Base-by-base conservation (phyloP, 2,888 invertebrate genomes). In the Lymantria monacha region DNA sequence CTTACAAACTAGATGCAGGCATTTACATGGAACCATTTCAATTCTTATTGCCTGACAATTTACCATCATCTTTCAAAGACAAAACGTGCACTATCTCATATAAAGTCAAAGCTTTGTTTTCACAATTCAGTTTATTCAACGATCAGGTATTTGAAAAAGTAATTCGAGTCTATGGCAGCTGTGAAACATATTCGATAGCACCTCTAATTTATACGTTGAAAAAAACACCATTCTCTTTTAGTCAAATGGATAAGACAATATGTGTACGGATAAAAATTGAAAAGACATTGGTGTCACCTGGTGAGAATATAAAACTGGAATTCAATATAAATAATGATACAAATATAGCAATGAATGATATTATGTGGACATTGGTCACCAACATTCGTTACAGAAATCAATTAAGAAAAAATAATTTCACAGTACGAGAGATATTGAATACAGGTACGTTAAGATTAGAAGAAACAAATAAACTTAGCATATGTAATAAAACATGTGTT, bases 31-130 rank as follows among this genome's bases (percentile, higher is more conserved):
- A 42, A 31, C 48, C 55, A 9, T 70, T 72, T 38, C 41, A 42
- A n/a, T 71, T 71, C 36, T 9, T 45, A 7, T 42, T 72, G 9
- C 71, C 71, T 5, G 43, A 50, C 7, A 52, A 66, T 13, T 62
- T 72, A 41, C 74, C 74, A 9, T 56, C 72, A 7, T 58, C 69
- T 0, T 69, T 63, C 43, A 57, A 61, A 42, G 56, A 65, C 13
- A 37, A 41, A 1, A 37, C 13, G 0, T 52, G 61, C 14, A 47
- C 22, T 0, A 71, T 74, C 30, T 48, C 37, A 3, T 74, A 76
- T 42, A 38, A 49, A 22, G 42, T 74, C 7, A 51, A 47, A 11
- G 30, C 66, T 3, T 58, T 46, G 42, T 68, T 74, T 31, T 46
- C 47, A 30, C 69, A 54, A 30, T 41, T 65, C 3, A 51, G 55